Conservation (phyloP, 2,888 invertebrate species). For the Chrysolina haemoptera region DNA sequence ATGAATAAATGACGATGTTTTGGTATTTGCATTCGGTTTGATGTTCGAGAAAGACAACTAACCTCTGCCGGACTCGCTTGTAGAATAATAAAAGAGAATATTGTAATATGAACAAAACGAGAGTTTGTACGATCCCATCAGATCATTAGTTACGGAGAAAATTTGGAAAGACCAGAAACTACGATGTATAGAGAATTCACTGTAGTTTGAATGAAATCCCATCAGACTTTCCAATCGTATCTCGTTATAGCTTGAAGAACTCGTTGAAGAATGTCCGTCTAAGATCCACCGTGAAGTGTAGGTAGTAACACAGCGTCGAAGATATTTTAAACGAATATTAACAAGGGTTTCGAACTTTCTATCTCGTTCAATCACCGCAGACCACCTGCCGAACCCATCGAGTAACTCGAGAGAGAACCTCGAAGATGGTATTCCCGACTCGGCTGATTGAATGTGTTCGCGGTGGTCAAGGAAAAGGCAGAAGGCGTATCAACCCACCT, state of each 20-base stretch:
- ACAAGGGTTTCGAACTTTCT: conserved; percentile 5
- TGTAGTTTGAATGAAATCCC: background rate
- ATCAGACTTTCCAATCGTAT: background rate
- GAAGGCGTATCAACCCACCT: conserved; percentile 10
- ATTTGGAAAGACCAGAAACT: too few species aligned
- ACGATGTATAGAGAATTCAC: too few species aligned
- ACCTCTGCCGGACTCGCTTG: too few species aligned
- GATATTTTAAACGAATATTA: background rate
- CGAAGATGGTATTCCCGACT: conserved; percentile 6
- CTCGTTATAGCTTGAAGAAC: too few species aligned
- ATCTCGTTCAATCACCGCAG: conserved; percentile 1
- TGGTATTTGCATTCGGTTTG: too few species aligned
- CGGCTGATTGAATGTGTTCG: conserved; percentile 9
- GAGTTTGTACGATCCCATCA: too few species aligned
- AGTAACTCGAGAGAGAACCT: conserved; percentile 15
- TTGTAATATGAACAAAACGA: too few species aligned
- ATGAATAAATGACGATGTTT: too few species aligned
- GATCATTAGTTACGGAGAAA: too few species aligned
- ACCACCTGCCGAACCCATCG: conserved; percentile 12
- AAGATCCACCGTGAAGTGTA: background rate
- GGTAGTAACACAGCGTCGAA: background rate
- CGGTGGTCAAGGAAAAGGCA: conserved; percentile 15
- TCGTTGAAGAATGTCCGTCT: too few species aligned
- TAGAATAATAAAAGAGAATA: too few species aligned
- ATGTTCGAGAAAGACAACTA: too few species aligned